These are phyloP conservation scores for Sericinus montela DNA, from an alignment of 2,888 invertebrate species.

Conservation along the genomic window DNA sequence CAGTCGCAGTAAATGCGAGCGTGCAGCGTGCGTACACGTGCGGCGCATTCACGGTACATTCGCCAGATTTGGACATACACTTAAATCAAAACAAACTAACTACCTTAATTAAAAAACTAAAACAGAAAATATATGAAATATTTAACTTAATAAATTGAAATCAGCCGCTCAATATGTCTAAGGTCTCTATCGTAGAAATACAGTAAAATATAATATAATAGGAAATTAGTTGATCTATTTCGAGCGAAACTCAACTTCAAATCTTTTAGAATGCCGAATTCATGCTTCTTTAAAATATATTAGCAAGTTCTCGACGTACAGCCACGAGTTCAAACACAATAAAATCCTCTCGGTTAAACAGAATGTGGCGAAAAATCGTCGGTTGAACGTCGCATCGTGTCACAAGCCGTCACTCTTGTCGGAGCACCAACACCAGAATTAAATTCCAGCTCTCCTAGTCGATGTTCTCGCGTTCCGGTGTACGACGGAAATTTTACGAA, in stretches of 20 bases:
- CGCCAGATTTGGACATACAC: too few relatives aligned
- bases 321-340: neutral
- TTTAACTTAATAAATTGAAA: too few relatives aligned
- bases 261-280: neutral
- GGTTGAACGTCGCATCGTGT: constrained; percentile 50
- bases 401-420: constrained; percentile 59
- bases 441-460: constrained; percentile 60
- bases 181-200: too few relatives aligned
- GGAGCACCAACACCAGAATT: constrained; percentile 63
- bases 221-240: too few relatives aligned
- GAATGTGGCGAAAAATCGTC: constrained; percentile 56
- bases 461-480: constrained; percentile 28
- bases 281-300: neutral
- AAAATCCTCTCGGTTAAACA: constrained; percentile 33
- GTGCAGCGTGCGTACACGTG: too few relatives aligned
- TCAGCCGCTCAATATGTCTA: too few relatives aligned
- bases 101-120: too few relatives aligned
- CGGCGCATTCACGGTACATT: too few relatives aligned
- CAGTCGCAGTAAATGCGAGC: too few relatives aligned
- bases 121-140: too few relatives aligned
- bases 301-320: neutral
- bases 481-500: constrained; percentile 42
- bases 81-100: too few relatives aligned
- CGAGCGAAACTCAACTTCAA: neutral
- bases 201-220: too few relatives aligned